A percentile compares a stretch with the other conserved stretches of the same genome.
Conservation (phyloP, 2,888 invertebrate species). For the Polymixis flavicincta region DNA sequence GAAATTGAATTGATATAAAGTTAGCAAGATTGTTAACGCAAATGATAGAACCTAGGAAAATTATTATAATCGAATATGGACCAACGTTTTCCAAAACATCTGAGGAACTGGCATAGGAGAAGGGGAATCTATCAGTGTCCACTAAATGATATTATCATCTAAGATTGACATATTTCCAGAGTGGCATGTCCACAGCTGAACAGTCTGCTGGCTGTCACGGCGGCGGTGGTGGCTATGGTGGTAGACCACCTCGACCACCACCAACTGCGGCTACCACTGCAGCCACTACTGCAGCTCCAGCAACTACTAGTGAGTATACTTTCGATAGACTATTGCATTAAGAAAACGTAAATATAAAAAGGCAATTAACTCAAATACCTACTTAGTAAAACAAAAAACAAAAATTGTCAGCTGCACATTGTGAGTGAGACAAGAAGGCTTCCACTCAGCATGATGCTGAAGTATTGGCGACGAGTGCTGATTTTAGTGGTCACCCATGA, state of each 20-base stretch:
- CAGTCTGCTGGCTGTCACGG: conserved; percentile 36
- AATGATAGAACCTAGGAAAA: neutral
- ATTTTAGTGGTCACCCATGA: neutral
- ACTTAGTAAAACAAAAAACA: neutral
- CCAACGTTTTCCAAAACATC: neutral
- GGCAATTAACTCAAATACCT: neutral
- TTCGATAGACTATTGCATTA: neutral
- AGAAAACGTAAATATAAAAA: neutral
- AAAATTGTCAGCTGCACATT: neutral
- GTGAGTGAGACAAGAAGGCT: neutral
- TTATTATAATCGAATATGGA: no score
- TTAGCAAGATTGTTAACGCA: neutral
- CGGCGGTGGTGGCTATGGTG: conserved; percentile 13
- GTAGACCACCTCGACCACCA: conserved; percentile 26
- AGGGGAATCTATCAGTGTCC: no score
- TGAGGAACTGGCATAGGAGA: no score
- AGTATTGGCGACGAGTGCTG: neutral
- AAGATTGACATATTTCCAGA: conserved; percentile 21
- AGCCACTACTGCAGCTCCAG: conserved; percentile 37
- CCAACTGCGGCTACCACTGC: conserved; percentile 19
- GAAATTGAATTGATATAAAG: neutral
- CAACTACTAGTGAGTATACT: conserved; percentile 34
- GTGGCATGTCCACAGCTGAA: conserved; percentile 15
- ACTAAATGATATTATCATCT: neutral
- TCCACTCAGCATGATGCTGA: neutral